Evolutionary conservation across 2,797 vertebrate genomes (phyloP).

Genomic region (Vespertilio murinus): DNA sequence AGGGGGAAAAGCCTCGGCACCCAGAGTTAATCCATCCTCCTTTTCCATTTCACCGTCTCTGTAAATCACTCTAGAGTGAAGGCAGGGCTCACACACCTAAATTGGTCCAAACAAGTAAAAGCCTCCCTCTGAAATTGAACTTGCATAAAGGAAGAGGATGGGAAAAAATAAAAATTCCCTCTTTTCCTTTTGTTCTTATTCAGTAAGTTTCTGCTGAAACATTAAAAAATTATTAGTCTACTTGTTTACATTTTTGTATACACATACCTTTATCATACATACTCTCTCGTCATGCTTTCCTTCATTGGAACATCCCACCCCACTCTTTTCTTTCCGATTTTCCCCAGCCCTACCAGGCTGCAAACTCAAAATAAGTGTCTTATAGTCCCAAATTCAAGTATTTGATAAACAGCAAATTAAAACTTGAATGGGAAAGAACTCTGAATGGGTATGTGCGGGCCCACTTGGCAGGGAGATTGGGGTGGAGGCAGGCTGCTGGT

Average conservation of each 20-base stretch:
- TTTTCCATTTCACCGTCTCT: conserved; percentile 9
- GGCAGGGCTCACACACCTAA: not conserved
- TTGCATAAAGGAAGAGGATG: not conserved
- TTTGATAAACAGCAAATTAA: not conserved
- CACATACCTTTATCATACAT: not conserved
- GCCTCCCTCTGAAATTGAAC: conserved; percentile 17
- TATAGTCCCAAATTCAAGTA: conserved; percentile 43
- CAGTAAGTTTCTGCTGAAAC: conserved; percentile 3
- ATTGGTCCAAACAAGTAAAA: conserved; percentile 19
- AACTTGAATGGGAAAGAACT: not conserved
- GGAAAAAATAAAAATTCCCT: not conserved
- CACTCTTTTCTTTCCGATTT: conserved; percentile 22
- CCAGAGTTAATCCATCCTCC: not conserved
- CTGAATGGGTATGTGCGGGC: not conserved
- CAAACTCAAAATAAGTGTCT: not conserved
- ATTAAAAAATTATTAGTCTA: not conserved
- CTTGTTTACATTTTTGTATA: not conserved
- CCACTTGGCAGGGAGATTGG: not conserved
- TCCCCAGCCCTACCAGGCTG: not conserved
- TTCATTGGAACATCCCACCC: not conserved
- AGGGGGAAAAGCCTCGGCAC: not conserved
- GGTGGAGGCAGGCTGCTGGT: not conserved
- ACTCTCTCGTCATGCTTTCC: not conserved
- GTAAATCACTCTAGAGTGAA: conserved; percentile 13
- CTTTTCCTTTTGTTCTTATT: not conserved